Percentiles rank a stretch among this genome's conserved stretches.
Evolutionary conservation across 2,888 invertebrate species (phyloP).

Genomic region (Macroteleia sp.): DNA sequence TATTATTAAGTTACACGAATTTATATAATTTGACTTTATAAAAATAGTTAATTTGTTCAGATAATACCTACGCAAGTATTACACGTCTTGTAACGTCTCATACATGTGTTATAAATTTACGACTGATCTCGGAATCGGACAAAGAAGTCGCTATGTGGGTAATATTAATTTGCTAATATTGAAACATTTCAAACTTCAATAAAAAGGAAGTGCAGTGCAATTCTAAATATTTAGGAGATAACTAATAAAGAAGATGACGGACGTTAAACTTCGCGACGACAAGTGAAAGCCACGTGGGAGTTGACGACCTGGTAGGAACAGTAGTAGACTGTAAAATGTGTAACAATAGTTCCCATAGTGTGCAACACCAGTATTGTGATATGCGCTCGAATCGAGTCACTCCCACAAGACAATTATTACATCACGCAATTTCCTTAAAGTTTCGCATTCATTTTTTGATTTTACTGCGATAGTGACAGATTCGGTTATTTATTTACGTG

Average conservation of each 20-base stretch:
- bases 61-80: constrained; percentile 10
- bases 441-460: constrained; percentile 72
- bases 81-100: constrained; percentile 3
- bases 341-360: constrained; percentile 83
- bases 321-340: constrained; percentile 83
- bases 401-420: constrained; percentile 84
- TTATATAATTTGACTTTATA: constrained; percentile 9
- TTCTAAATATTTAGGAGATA: constrained; percentile 47
- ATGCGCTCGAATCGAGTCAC: constrained; percentile 75
- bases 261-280: constrained; percentile 75
- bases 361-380: constrained; percentile 80
- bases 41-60: constrained; percentile 19
- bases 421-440: constrained; percentile 82
- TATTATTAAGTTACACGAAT: constrained; percentile 3
- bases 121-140: background rate
- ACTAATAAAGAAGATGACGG: constrained; percentile 63
- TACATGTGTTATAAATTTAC: background rate
- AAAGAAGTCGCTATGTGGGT: background rate
- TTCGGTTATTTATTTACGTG: constrained; percentile 57
- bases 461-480: constrained; percentile 54
- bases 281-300: constrained; percentile 84
- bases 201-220: constrained; percentile 7
- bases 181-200: background rate
- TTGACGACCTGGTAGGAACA: constrained; percentile 74
- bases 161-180: background rate